phyloP scores from a whole-genome alignment of 53 echinoderm and acorn worm species.

The Paelopatides confundens region DNA sequence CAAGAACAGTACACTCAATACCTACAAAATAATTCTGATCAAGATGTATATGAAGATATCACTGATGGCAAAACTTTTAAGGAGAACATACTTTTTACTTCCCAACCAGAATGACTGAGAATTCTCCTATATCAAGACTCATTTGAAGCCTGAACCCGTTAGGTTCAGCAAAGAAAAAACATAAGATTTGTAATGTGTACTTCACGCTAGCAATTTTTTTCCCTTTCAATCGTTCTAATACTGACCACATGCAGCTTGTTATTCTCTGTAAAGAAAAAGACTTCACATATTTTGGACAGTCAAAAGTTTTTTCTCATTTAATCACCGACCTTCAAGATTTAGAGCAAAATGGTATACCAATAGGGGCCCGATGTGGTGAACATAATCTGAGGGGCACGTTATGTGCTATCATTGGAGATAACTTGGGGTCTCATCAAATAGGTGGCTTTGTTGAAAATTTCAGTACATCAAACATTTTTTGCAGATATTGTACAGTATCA shows the following conservation, averaged over 20 bases:
- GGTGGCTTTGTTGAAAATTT: conserved; percentile 75
- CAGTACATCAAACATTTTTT: conserved; percentile 54
- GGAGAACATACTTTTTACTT: conserved; percentile 30
- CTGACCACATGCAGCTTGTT: conserved; percentile 67
- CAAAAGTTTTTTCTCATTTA: conserved; percentile 58
- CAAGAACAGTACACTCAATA: background rate
- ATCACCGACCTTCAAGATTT: conserved; percentile 56
- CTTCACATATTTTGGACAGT: conserved; percentile 50
- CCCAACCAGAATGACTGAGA: conserved; percentile 31
- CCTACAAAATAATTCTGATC: too few species aligned
- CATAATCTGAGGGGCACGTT: conserved; percentile 40
- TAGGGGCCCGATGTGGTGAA: background rate
- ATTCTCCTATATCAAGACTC: conserved; percentile 69
- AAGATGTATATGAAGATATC: too few species aligned
- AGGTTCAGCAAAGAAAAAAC: conserved; percentile 70
- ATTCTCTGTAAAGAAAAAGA: conserved; percentile 73
- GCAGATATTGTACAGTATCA: conserved; percentile 57
- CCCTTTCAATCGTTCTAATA: conserved; percentile 50
- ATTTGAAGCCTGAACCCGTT: conserved; percentile 78
- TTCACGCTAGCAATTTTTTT: conserved; percentile 73
- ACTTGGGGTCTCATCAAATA: conserved; percentile 72
- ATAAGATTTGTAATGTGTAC: conserved; percentile 70
- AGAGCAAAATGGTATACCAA: conserved; percentile 57
- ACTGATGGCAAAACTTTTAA: conserved; percentile 26
- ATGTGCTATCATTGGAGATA: conserved; percentile 62